Conservation (phyloP, 2,888 invertebrate genomes). For the Penaeus monodon region DNA sequence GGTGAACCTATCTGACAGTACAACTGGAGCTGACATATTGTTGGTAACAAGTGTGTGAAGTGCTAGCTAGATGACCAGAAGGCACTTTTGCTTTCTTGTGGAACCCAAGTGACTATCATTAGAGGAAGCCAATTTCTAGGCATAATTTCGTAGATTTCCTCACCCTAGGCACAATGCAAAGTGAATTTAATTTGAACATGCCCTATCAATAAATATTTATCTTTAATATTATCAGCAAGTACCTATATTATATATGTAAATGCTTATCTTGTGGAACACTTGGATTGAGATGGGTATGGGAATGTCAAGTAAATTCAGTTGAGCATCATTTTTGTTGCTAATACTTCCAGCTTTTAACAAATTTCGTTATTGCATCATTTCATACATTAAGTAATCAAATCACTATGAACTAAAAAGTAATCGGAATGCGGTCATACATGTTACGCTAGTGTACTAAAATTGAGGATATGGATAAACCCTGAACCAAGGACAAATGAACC, state of each 20-base stretch:
- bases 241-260: conserved; percentile 7
- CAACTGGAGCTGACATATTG: conserved; percentile 4
- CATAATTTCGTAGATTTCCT: not conserved
- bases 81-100: conserved; percentile 13
- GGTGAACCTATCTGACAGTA: not conserved
- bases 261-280: conserved; percentile 9
- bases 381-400: not conserved
- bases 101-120: conserved; percentile 26
- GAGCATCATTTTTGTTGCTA: conserved; percentile 9
- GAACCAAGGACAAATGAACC: conserved; percentile 24
- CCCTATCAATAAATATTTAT: not conserved
- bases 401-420: not conserved
- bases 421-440: not conserved
- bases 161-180: conserved; percentile 8
- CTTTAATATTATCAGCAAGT: not conserved
- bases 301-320: conserved; percentile 10
- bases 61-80: conserved; percentile 25
- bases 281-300: not conserved
- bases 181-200: conserved; percentile 9
- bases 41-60: conserved; percentile 7
- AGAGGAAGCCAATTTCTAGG: conserved; percentile 26
- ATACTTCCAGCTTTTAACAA: conserved; percentile 9
- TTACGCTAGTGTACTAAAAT: not conserved
- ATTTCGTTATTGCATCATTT: not conserved
- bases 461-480: not conserved